phyloP scores from a whole-genome alignment of 2,797 vertebrate species.

The Myotis myotis region DNA sequence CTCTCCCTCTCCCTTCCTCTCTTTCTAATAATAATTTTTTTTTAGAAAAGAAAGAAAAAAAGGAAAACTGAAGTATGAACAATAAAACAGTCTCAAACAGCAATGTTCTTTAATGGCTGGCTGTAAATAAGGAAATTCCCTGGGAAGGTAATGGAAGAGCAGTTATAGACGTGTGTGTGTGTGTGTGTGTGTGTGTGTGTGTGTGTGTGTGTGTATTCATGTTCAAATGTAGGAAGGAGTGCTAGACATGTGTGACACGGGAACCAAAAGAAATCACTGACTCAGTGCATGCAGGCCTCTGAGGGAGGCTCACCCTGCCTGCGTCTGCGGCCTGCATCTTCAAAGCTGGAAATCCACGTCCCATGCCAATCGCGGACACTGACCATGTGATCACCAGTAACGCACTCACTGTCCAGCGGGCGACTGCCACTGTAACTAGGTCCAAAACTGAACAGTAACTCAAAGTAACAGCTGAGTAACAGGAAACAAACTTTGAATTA shows the following conservation, averaged over 20 bases:
- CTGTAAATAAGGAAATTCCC: not conserved
- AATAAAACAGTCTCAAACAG: not conserved
- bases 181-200: no score
- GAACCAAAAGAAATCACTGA: not conserved
- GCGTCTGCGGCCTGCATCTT: not conserved
- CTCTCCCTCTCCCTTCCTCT: no score
- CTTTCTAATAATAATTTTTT: no score
- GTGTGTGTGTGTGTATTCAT: no score
- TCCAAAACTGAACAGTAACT: not conserved
- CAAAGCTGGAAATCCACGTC: not conserved
- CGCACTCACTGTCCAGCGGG: not conserved
- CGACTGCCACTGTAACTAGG: not conserved
- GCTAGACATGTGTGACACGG: not conserved
- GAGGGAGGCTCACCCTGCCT: not conserved
- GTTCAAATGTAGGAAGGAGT: not conserved
- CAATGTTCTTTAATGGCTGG: not conserved
- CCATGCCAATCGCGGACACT: not conserved
- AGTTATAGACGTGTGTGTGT: no score
- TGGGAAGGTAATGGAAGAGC: not conserved
- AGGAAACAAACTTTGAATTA: not conserved
- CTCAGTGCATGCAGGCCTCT: not conserved
- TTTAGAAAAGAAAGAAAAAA: no score
- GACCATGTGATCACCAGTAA: conserved; percentile 16
- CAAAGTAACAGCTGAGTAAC: not conserved
- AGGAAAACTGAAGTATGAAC: no score